Conservation (phyloP, 2,113 vertebrate genomes). For the Arenaria interpres region DNA sequence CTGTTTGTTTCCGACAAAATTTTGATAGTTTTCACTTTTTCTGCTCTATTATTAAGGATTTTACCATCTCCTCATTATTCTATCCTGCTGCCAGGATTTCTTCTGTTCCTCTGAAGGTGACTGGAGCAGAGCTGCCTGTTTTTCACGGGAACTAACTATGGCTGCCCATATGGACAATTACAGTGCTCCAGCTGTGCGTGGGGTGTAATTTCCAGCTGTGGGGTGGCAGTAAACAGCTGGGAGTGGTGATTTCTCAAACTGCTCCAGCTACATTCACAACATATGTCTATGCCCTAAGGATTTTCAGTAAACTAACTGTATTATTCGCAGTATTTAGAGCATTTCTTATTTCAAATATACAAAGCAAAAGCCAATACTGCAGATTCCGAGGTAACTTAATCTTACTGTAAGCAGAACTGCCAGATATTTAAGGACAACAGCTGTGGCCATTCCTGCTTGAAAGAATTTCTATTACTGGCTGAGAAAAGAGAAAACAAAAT, state of each 20-base stretch:
- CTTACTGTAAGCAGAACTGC: constrained; percentile 24
- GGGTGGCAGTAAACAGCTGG: neutral
- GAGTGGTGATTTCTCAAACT: neutral
- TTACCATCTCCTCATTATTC: neutral
- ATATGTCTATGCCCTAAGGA: constrained; percentile 11
- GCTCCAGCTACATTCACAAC: neutral
- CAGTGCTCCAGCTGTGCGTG: neutral
- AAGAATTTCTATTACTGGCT: neutral
- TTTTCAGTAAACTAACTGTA: neutral
- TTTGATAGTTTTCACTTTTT: neutral
- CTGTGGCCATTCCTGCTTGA: constrained; percentile 9
- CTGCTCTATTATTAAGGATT: neutral
- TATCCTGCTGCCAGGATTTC: neutral
- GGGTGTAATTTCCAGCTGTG: neutral
- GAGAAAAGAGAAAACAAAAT: constrained; percentile 27
- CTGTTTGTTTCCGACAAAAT: neutral
- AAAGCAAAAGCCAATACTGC: neutral
- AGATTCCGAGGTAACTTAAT: constrained; percentile 26
- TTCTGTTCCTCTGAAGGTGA: neutral
- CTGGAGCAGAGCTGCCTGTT: neutral
- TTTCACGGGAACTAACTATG: neutral
- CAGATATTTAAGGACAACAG: constrained; percentile 30
- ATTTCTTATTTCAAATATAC: constrained; percentile 8
- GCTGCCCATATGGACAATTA: neutral
- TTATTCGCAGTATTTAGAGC: constrained; percentile 15